Evolutionary conservation across 2,888 invertebrate genomes (phyloP), one percentile per base, ranked within the genome.

Genomic region (Drosophila mettleri): DNA sequence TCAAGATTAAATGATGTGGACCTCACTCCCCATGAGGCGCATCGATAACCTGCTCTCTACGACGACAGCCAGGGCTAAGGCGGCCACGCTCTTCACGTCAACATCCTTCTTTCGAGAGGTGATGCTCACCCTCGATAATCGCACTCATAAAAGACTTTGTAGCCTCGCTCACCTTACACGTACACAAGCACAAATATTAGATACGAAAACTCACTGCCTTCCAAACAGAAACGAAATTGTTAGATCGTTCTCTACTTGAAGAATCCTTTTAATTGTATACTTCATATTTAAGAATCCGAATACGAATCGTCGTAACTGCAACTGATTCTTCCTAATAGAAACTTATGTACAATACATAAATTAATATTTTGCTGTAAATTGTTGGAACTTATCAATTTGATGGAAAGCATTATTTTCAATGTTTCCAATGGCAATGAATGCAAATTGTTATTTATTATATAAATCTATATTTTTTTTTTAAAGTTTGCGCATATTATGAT

Each of bases 401-500:
- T 70, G 53, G 54, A 63, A 78, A 78, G 59, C 84, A 75, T 83
- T 78, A 74, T 76, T 74, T 84, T 81, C 67, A 81, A 73, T 81
- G 80, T 76, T 79, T 76, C 58, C 68, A 81, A 81, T 78, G 70
- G 85, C 85, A 81, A 81, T 77, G 66, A 79, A 85, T 83, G 83
- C 83, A 82, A 86, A 82, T 83, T 82, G 82, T 82, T 82, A 82
- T 82, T 82, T 82, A 82, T 82, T 82, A 86, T 82, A 80, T 82
- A 82, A 85, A 79, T 48, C 20, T 31, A 27, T 46, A 58, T 68
- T 46, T 80, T 80, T 74, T 70, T 84, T 84, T 78, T 76, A 41
- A 63, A 68, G 70, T 66, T 79, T 68, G 78, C 75, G 78, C 75
- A 72, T 80, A 81, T 73, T 58, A 66, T 65, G 53, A 76, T 61